Percentiles rank a stretch among this genome's conserved stretches.
phyloP scores from a whole-genome alignment of 2,797 vertebrate genomes.

The Aulostomus chinensis region DNA sequence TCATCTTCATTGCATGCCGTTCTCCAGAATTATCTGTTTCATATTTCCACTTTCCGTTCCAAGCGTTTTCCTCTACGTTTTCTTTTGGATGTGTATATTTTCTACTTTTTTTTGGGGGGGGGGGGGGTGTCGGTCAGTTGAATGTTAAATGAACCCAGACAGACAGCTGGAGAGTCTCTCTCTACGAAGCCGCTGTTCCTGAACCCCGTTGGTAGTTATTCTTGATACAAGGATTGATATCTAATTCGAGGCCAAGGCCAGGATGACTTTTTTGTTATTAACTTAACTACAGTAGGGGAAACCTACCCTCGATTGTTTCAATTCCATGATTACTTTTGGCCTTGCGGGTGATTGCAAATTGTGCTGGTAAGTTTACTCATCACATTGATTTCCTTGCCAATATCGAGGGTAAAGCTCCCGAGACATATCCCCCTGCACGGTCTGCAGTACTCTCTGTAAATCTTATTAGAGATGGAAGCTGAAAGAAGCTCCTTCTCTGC shows the following conservation, averaged over 20 bases:
- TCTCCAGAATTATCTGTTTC: too few species aligned
- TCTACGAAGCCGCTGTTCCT: constrained; percentile 63
- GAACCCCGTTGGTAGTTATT: constrained; percentile 82
- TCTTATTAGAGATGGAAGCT: constrained; percentile 64
- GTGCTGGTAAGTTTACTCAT: constrained; percentile 84
- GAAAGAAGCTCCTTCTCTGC: constrained; percentile 38
- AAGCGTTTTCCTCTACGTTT: too few species aligned
- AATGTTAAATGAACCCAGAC: constrained; percentile 37
- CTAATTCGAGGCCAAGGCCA: constrained; percentile 77
- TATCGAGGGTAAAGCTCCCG: constrained; percentile 85
- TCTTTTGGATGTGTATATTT: too few species aligned
- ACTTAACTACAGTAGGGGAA: constrained; percentile 78
- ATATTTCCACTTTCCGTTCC: too few species aligned
- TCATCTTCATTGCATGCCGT: constrained; percentile 22
- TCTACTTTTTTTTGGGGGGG: too few species aligned
- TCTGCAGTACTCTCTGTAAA: constrained; percentile 63
- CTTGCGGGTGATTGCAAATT: constrained; percentile 82
- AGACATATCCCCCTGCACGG: constrained; percentile 70
- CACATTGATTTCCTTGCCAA: constrained; percentile 91
- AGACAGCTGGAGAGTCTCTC: constrained; percentile 18
- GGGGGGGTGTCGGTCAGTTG: too few species aligned
- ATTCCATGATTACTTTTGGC: constrained; percentile 84
- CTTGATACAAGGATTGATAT: constrained; percentile 89
- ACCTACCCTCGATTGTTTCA: constrained; percentile 85
- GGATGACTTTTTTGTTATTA: constrained; percentile 83